phyloP scores from a whole-genome alignment of 2,888 invertebrate genomes.

The Drosophila anceps region DNA sequence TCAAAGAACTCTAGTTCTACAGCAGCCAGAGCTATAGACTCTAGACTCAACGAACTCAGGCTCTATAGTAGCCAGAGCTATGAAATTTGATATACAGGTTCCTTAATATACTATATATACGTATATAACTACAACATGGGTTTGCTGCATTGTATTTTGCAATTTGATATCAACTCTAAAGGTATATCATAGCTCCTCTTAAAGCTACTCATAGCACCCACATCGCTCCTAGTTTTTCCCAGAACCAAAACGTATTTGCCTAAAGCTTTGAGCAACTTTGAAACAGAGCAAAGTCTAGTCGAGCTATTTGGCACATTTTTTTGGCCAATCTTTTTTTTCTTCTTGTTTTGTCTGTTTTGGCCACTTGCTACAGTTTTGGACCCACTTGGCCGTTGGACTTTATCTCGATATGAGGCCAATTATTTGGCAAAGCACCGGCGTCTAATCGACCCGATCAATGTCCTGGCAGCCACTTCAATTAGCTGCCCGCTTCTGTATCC shows the following conservation, averaged over 20 bases:
- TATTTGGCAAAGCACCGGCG: constrained; percentile 51
- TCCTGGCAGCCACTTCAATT: constrained; percentile 62
- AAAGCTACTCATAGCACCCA: too few relatives aligned
- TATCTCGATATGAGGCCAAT: constrained; percentile 74
- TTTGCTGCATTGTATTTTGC: too few relatives aligned
- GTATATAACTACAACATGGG: not conserved
- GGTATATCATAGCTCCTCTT: too few relatives aligned
- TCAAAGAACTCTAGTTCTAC: not conserved
- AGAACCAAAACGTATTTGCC: too few relatives aligned
- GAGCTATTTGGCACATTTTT: not conserved
- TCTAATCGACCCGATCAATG: constrained; percentile 61
- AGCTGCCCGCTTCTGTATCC: constrained; percentile 53
- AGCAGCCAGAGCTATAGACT: not conserved
- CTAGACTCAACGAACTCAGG: too few relatives aligned
- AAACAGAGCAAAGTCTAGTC: constrained; percentile 8
- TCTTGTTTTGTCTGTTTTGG: not conserved
- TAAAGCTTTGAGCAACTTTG: not conserved
- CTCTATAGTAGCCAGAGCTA: not conserved
- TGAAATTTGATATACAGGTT: not conserved
- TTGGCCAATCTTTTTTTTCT: too few relatives aligned
- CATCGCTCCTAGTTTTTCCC: too few relatives aligned
- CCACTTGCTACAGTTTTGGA: constrained; percentile 29
- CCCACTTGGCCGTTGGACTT: constrained; percentile 40
- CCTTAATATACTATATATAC: not conserved
- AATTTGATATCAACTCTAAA: too few relatives aligned